These are phyloP conservation scores for Antitype chi DNA, from an alignment of 2,888 invertebrate species.

Conservation along the genomic window DNA sequence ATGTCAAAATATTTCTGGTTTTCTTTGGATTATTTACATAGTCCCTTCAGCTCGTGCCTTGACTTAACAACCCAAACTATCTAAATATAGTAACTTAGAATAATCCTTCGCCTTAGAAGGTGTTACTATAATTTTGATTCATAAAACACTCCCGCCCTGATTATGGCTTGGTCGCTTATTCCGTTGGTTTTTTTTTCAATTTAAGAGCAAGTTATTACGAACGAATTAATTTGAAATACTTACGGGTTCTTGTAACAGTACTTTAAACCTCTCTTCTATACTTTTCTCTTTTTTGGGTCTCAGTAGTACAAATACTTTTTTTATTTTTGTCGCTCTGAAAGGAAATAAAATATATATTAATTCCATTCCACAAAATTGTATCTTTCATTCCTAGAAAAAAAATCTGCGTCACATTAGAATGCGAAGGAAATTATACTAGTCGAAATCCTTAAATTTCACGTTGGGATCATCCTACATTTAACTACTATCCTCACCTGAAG, in stretches of 20 bases:
- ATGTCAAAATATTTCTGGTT: background rate
- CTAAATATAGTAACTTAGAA: background rate
- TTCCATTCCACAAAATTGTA: background rate
- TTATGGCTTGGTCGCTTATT: background rate
- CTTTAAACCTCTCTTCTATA: slow-evolving; percentile 2
- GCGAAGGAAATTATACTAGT: too few relatives aligned
- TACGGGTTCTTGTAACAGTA: slow-evolving; percentile 26
- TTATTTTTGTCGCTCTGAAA: slow-evolving; percentile 33
- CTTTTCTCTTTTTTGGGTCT: slow-evolving; percentile 24
- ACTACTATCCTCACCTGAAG: too few relatives aligned
- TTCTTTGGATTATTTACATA: background rate
- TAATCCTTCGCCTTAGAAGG: background rate
- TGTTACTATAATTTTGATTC: background rate
- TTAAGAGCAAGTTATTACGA: background rate
- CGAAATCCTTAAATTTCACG: too few relatives aligned
- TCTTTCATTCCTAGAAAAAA: too few relatives aligned
- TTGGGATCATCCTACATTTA: too few relatives aligned
- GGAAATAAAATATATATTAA: background rate
- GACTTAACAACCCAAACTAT: background rate
- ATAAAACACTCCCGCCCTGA: background rate
- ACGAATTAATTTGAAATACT: background rate
- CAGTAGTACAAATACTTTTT: slow-evolving; percentile 23
- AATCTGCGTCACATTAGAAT: background rate
- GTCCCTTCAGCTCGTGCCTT: background rate
- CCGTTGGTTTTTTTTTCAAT: background rate